phyloP scores from a whole-genome alignment of 2,888 invertebrate genomes.

The Lasioglossum calceatum region DNA sequence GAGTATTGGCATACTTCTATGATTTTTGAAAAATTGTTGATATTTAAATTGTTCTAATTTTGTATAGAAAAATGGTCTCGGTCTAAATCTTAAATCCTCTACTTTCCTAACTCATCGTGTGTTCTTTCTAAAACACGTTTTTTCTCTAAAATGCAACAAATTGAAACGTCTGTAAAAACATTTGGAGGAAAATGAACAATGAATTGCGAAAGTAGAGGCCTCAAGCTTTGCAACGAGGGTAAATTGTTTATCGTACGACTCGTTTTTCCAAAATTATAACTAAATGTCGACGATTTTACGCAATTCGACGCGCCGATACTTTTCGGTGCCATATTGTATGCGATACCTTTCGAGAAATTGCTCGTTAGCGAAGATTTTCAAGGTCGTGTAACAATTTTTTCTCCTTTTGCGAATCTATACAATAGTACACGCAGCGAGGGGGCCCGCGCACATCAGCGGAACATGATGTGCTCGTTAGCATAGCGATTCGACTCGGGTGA shows the following conservation, averaged over 20 bases:
- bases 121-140: no score
- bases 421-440: constrained; percentile 2
- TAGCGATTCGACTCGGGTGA: constrained; percentile 67
- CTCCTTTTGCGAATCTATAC: constrained; percentile 14
- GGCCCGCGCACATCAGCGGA: constrained; percentile 51
- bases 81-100: background rate
- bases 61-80: background rate
- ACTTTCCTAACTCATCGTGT: background rate
- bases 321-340: background rate
- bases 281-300: background rate
- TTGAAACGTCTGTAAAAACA: background rate
- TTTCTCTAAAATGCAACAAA: background rate
- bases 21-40: background rate
- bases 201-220: background rate
- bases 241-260: background rate
- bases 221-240: background rate
- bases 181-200: background rate
- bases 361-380: constrained; percentile 14
- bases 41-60: background rate
- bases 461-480: constrained; percentile 70
- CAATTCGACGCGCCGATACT: background rate
- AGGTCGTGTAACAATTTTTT: constrained; percentile 8
- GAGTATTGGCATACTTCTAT: background rate
- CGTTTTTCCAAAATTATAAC: background rate
- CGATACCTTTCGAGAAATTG: background rate